Evolutionary conservation across 2,113 vertebrate genomes (phyloP).

Genomic region (Natator depressus): DNA sequence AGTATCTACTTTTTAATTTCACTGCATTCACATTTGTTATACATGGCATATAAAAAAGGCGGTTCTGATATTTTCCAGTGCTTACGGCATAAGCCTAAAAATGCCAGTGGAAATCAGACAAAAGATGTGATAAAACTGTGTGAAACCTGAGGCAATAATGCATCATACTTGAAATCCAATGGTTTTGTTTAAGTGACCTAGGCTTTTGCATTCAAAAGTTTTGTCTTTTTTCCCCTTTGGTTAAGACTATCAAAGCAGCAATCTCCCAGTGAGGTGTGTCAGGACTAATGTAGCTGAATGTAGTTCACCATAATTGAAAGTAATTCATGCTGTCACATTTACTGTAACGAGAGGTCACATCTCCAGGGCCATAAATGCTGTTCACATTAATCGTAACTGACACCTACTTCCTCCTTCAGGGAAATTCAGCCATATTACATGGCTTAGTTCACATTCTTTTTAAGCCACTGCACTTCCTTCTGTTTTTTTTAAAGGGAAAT

Average conservation of each 20-base stretch:
- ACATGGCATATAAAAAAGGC: conserved; percentile 15
- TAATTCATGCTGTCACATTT: conserved; percentile 82
- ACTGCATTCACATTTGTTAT: conserved; percentile 14
- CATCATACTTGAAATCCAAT: fast-evolving
- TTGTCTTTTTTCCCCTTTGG: not conserved
- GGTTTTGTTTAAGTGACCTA: not conserved
- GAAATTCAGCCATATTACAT: conserved; percentile 43
- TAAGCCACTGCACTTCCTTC: conserved; percentile 40
- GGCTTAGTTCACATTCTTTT: conserved; percentile 54
- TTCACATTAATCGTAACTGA: conserved; percentile 79
- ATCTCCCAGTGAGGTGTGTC: conserved; percentile 67
- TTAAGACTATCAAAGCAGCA: conserved; percentile 56
- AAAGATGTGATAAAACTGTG: not conserved
- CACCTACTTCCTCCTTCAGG: conserved; percentile 72
- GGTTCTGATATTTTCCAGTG: not conserved
- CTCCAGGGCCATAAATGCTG: conserved; percentile 62
- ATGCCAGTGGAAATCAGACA: conserved; percentile 34
- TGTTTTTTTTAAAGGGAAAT: not conserved
- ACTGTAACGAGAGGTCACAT: conserved; percentile 76
- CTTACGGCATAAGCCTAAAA: conserved; percentile 26
- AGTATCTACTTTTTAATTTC: not conserved
- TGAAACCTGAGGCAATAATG: conserved; percentile 22
- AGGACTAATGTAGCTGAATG: conserved; percentile 62
- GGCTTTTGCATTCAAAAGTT: conserved; percentile 9
- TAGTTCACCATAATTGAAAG: conserved; percentile 77